Conservation (phyloP, 2,113 vertebrate genomes). For the Opisthocomus hoazin region DNA sequence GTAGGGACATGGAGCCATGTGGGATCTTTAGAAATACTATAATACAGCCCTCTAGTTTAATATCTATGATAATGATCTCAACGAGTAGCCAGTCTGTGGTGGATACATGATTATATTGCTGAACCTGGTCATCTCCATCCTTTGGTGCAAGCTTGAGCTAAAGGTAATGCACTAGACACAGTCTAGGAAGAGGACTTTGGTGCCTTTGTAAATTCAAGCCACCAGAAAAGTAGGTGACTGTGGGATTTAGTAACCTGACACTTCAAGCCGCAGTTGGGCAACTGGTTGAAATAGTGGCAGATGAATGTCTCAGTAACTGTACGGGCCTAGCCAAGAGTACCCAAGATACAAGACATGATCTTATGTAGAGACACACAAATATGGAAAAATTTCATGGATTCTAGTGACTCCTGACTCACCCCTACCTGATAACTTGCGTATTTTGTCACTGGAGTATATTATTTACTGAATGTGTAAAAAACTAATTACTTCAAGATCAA, state of each 20-base stretch:
- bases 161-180: not conserved
- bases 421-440: not conserved
- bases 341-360: not conserved
- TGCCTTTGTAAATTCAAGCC: not conserved
- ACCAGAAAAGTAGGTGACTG: not conserved
- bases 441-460: not conserved
- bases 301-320: not conserved
- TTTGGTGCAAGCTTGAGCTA: not conserved
- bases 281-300: not conserved
- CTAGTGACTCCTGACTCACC: not conserved
- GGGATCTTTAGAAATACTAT: not conserved
- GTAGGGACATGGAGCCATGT: no score
- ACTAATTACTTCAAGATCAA: not conserved
- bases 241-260: not conserved
- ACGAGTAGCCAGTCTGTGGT: not conserved
- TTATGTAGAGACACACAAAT: not conserved
- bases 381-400: not conserved
- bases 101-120: not conserved
- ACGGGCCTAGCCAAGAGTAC: not conserved
- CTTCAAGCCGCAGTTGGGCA: not conserved
- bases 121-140: not conserved
- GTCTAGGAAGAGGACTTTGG: not conserved
- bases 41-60: not conserved
- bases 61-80: not conserved
- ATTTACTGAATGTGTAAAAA: not conserved